Conservation (phyloP, 2,888 invertebrate genomes). For the Zelleria hepariella region DNA sequence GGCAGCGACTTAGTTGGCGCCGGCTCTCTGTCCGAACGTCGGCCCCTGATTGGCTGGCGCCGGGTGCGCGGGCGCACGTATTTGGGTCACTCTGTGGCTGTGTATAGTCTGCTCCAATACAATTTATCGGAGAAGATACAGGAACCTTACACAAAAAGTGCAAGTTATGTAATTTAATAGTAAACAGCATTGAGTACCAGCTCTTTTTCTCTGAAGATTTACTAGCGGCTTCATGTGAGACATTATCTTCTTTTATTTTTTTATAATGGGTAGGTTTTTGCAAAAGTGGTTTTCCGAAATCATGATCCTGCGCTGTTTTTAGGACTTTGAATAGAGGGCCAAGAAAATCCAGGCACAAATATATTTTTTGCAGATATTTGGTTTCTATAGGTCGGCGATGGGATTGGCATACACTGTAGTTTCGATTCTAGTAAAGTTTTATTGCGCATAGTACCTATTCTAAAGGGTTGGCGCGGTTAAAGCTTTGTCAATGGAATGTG, state of each 20-base stretch:
- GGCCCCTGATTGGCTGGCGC: slow-evolving; percentile 58
- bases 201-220: too few relatives aligned
- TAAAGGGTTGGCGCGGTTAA: not conserved
- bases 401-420: slow-evolving; percentile 36
- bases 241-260: too few relatives aligned
- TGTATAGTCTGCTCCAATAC: not conserved
- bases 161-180: too few relatives aligned
- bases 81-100: slow-evolving; percentile 44
- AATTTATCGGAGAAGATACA: not conserved
- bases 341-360: too few relatives aligned
- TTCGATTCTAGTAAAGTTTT: slow-evolving; percentile 16
- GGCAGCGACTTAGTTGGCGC: slow-evolving; percentile 37
- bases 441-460: slow-evolving; percentile 13
- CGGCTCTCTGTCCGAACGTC: slow-evolving; percentile 55
- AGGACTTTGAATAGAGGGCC: too few relatives aligned
- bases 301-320: too few relatives aligned
- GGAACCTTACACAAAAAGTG: too few relatives aligned
- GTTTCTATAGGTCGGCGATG: slow-evolving; percentile 42
- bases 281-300: too few relatives aligned
- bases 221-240: too few relatives aligned
- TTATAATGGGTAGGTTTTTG: too few relatives aligned
- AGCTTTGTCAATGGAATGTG: slow-evolving; percentile 3
- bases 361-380: not conserved
- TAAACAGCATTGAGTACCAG: too few relatives aligned
- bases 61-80: slow-evolving; percentile 53